Evolutionary conservation across 2,113 vertebrate genomes (phyloP), one percentile per base, ranked within the genome.

Genomic region (Chinchilla lanigera): DNA sequence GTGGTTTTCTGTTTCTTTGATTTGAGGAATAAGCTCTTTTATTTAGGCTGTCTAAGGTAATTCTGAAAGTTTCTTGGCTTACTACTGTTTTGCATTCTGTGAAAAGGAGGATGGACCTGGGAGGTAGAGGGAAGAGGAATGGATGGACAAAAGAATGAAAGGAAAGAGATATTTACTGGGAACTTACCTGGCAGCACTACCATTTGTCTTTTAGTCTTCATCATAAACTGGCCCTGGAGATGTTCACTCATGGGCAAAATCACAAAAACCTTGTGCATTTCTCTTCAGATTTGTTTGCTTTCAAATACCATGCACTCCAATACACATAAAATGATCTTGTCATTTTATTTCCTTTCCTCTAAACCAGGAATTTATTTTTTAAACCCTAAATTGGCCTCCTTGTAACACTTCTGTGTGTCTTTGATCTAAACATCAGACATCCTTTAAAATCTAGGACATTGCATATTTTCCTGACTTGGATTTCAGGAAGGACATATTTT

Each of bases 11-110:
- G 17, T 93, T 28, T 41, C 60, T 89, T 71, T 75, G 71, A 65
- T 82, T 84, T 82, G 24, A 95, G 7, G 19, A 96, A 90, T 87
- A n/a, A 75, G 8, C 28, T 65, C 93, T 93, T 92, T 89, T 63
- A 85, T 69, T 88, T 91, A 80, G 47, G 28, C 19, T 81, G 50
- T 71, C 56, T 61, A 63, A 61, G 19, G 54, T 65, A 44, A 71
- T 61, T 88, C 92, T 90, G 65, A 65, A 33, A 94, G 35, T 50
- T 69, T 58, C 50, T 60, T 87, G n/a, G n/a, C 83, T 89, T 67
- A 28, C 4, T 52, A 6, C 14, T 30, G 13, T 81, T 81, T 50
- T 50, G 63, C 65, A 86, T 93, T 82, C 91, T 93, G 17, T 47
- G 69, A 85, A 95, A 93, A 90, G 20, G 69, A 89, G 7, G 38